Evolutionary conservation across 2,797 vertebrate species (phyloP).

Genomic region (Enteromius argenteus): DNA sequence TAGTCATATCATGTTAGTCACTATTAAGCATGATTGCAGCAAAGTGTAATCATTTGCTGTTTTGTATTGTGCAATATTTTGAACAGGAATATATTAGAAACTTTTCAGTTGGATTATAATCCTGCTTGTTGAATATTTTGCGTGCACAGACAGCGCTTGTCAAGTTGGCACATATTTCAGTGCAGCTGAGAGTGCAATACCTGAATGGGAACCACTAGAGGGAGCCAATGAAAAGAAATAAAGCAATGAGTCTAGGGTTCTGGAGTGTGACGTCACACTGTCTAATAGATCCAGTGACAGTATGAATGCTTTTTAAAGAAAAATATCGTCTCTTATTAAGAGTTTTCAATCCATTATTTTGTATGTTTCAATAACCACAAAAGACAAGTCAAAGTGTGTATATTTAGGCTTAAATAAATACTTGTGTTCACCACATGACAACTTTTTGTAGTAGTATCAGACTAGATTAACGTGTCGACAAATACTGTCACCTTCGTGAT

Average conservation of each 20-base stretch:
- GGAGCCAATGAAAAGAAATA: constrained; percentile 8
- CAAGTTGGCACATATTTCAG: neutral
- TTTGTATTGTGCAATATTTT: neutral
- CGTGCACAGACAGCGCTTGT: neutral
- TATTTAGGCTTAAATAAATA: neutral
- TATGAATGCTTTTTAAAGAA: neutral
- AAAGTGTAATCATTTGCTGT: neutral
- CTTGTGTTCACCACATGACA: neutral
- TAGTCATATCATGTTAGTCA: too few relatives aligned
- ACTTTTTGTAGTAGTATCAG: neutral
- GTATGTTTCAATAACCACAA: neutral
- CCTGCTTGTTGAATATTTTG: neutral
- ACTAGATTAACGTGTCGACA: neutral
- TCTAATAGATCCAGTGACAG: neutral
- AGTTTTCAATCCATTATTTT: neutral
- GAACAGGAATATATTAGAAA: too few relatives aligned
- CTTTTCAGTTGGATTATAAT: neutral
- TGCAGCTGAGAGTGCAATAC: neutral
- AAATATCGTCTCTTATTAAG: neutral
- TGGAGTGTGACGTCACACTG: neutral
- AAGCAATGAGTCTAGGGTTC: neutral
- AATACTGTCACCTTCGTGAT: neutral
- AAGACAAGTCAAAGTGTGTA: neutral
- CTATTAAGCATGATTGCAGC: neutral
- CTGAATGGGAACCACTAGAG: constrained; percentile 14